Base-by-base conservation (phyloP, 2,888 invertebrate genomes). In the Standfussiana lucernea region DNA sequence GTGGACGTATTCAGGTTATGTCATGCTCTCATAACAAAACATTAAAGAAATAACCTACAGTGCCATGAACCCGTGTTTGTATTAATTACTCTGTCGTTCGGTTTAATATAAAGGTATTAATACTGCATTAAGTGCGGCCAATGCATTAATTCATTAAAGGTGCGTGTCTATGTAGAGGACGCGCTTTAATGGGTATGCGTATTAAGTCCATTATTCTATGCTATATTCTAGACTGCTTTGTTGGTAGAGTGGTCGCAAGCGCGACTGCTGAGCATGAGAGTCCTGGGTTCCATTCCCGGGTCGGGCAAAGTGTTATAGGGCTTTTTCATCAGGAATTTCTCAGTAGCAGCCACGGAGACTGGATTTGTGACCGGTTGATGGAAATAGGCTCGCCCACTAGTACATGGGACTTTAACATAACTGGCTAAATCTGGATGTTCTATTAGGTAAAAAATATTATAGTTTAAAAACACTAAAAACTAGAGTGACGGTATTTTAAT, bases 71-170 rank as follows among this genome's bases (percentile, higher is more conserved):
- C 18, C 11, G 53, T 42, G 32, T 18, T 71, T 53, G n/a, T 47
- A 64, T 72, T 66, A 66, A 83, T 78, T 35, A 66, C 37, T 24
- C 1, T 28, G 42, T n/a, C 66, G 61, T 62, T 18, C n/a, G 24
- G 47, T 37, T 62, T 59, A 79, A 56, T 62, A 53, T 28, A 28
- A 13, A 18, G 79, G 45, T 37, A 77, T 81, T 77, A 77, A 68
- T 64, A 21, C 15, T 76, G 64, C 79, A 70, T 78, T 70, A 72
- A 59, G 35, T 78, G 80, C 50, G 72, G 35, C 1, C 45, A 56
- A 10, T 80, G 72, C 72, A 56, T 72, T 64, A 72, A 77, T 56
- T 47, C 1, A 80, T 79, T 56, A 64, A 47, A 47, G 45, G n/a
- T 24, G 53, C 21, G 70, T 42, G 70, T 42, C 59, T 45, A 15